Conservation (phyloP, 2,113 vertebrate species). For the Microcebus jonahi region DNA sequence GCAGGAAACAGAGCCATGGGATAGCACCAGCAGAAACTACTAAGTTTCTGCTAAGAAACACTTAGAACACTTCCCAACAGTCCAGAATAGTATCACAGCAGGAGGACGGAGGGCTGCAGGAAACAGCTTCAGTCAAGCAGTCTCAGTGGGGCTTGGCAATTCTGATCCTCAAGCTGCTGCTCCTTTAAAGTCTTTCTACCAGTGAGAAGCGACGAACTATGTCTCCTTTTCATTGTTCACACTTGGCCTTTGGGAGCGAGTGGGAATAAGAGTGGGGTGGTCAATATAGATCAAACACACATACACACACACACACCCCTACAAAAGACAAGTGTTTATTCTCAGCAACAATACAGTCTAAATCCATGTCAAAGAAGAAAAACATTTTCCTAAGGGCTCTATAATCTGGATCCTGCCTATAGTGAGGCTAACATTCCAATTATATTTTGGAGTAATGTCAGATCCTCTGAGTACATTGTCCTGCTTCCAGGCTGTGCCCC, state of each 20-base stretch:
- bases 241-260: slow-evolving; percentile 33
- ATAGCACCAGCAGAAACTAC: slow-evolving; percentile 8
- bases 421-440: neutral
- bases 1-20: slow-evolving; percentile 18
- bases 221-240: slow-evolving; percentile 23
- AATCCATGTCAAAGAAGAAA: slow-evolving; percentile 3
- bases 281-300: neutral
- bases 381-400: neutral
- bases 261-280: neutral
- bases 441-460: neutral
- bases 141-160: neutral
- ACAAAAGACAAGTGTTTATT: slow-evolving; percentile 19
- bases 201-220: neutral
- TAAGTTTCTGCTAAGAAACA: neutral
- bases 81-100: neutral
- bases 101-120: neutral
- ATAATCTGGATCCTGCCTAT: neutral
- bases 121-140: neutral
- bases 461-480: neutral
- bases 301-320: neutral
- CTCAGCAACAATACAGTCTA: neutral
- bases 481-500: neutral
- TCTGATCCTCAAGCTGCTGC: neutral
- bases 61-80: neutral
- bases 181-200: slow-evolving; percentile 41